Percentiles rank a stretch among this genome's conserved stretches.
phyloP scores from a whole-genome alignment of 2,113 vertebrate genomes.

The Willisornis vidua region DNA sequence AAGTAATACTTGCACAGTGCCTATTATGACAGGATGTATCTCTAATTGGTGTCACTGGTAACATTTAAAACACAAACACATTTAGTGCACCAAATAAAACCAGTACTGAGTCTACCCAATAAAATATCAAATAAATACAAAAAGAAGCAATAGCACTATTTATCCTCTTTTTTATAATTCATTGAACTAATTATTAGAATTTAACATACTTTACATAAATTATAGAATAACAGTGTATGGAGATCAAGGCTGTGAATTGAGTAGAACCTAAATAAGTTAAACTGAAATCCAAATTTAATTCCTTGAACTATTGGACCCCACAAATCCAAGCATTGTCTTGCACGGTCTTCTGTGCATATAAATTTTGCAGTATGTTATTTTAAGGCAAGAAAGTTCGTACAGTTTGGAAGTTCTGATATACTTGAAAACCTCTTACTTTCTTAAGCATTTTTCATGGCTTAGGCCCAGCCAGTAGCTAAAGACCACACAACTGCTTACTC shows the following conservation, averaged over 20 bases:
- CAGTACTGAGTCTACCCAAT: not conserved
- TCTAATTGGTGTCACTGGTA: conserved; percentile 23
- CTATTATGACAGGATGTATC: not conserved
- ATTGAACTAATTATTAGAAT: not conserved
- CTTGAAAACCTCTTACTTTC: not conserved
- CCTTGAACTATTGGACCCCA: not conserved
- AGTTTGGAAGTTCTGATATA: not conserved
- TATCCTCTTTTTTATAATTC: not conserved
- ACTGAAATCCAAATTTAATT: not conserved
- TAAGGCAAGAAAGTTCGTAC: not conserved
- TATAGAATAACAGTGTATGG: not conserved
- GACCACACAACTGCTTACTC: not conserved
- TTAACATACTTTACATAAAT: not conserved
- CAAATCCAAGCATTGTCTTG: not conserved
- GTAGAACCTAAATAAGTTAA: not conserved
- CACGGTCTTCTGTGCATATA: not conserved
- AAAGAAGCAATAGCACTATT: not conserved
- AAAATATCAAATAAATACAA: not conserved
- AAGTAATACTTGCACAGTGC: not conserved
- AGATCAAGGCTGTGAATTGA: not conserved
- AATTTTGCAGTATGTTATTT: not conserved
- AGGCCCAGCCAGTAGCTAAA: not conserved
- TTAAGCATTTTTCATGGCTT: not conserved
- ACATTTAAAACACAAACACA: conserved; percentile 7
- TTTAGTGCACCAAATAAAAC: not conserved